Percentiles rank a stretch among this genome's conserved stretches.
phyloP scores from a whole-genome alignment of 2,113 vertebrate species.

The Tupaia tana region DNA sequence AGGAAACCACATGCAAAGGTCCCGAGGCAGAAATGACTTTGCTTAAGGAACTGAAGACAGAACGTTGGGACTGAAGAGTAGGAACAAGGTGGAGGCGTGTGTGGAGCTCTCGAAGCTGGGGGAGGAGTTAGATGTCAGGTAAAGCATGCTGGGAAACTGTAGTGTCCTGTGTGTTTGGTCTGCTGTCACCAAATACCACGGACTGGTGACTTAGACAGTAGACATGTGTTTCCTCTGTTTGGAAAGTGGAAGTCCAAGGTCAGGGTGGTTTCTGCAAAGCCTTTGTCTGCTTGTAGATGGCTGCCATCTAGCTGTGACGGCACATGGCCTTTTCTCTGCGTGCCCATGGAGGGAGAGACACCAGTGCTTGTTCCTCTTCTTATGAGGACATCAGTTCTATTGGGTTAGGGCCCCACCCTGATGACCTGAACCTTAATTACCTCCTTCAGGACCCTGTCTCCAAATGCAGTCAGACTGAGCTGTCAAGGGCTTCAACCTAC shows the following conservation, averaged over 20 bases:
- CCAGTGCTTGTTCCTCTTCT: no score
- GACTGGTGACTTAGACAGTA: background rate
- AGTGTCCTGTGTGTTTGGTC: background rate
- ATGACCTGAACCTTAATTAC: background rate
- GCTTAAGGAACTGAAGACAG: background rate
- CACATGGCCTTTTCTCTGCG: background rate
- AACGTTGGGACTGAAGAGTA: background rate
- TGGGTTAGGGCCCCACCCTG: background rate
- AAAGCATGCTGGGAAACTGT: background rate
- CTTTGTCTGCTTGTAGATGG: background rate
- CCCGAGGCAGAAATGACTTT: background rate
- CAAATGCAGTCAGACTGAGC: background rate
- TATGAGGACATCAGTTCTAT: background rate
- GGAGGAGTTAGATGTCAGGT: background rate
- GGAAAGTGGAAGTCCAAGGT: background rate
- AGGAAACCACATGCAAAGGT: background rate
- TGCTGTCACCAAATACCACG: background rate
- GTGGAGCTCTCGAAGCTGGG: background rate
- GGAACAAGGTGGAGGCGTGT: background rate
- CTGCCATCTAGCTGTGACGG: background rate
- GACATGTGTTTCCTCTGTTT: background rate
- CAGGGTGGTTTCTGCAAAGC: background rate
- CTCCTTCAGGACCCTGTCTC: background rate
- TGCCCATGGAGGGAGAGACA: background rate
- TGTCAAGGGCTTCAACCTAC: background rate